Evolutionary conservation across 2,797 vertebrate species (phyloP), one percentile per base, ranked within the genome.

Genomic region (Chiloscyllium punctatum): DNA sequence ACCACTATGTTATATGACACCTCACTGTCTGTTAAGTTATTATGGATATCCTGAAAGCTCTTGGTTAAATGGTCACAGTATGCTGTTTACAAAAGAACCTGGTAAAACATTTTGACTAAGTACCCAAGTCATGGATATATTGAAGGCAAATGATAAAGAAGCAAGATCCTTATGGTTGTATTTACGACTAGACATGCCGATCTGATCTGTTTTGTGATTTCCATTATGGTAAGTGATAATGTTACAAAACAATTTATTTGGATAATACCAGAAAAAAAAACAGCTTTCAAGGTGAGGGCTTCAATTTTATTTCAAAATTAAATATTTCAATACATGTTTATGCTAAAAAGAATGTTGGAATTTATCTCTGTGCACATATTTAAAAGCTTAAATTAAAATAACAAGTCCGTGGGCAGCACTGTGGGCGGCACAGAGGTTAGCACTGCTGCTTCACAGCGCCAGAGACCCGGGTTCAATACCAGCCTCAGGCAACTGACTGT

Each of bases 301-400:
- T 23, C 62, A 68, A 68, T 91, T 92, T 88, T 53, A 88, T 88
- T 88, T 92, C 37, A 92, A 92, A 66, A 90, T 15, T 13, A 37
- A 66, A 62, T 27, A 66, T 62, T 66, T 66, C 57, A 91, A 66
- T 66, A 1, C 3, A 57, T 7, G 57, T 92, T 42, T 7, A 21
- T 82, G 21, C 4, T 5, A 5, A 42, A 82, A 82, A 82, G 37
- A 37, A 42, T 42, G 16, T 23, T 82, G 37, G 3, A 42, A 4
- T 42, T 42, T 48, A 48, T 48, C 42, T 48, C 42, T 1, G 57
- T 57, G 11, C 11, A 57, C 7, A 57, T 7, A 48, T 7, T 57
- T 57, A 57, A 57, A 57, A 57, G 7, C 57, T 57, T 57, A 57
- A 57, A 57, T 57, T 57, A 57, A 57, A 57, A 57, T 57, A 7